Evolutionary conservation across 2,113 vertebrate species (phyloP).

Genomic region (Heterocephalus glaber): DNA sequence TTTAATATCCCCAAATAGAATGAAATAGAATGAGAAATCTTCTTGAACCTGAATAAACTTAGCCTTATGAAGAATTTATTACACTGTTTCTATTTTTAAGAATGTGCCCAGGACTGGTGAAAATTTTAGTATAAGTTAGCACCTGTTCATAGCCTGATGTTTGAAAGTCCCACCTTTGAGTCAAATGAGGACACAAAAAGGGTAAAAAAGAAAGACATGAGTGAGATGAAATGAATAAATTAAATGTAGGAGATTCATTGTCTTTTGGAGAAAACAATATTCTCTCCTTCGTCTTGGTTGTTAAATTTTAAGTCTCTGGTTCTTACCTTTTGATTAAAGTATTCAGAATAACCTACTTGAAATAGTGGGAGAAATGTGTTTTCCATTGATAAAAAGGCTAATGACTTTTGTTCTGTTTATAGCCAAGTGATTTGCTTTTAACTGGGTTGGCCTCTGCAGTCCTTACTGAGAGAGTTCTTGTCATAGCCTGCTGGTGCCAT

Average conservation of each 20-base stretch:
- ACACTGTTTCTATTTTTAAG: not conserved
- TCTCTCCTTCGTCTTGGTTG: conserved; percentile 42
- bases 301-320: conserved; percentile 58
- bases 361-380: conserved; percentile 68
- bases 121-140: not conserved
- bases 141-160: not conserved
- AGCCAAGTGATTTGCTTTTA: conserved; percentile 75
- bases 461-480: conserved; percentile 63
- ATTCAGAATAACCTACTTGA: conserved; percentile 61
- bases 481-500: conserved; percentile 52
- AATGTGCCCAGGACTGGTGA: not conserved
- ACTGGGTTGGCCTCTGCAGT: conserved; percentile 60
- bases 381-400: conserved; percentile 73
- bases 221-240: conserved; percentile 45
- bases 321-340: conserved; percentile 59
- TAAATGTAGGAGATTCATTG: not conserved
- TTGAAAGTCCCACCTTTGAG: conserved; percentile 17
- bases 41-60: conserved; percentile 18
- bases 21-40: not conserved
- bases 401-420: conserved; percentile 76
- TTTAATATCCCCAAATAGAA: conserved; percentile 2
- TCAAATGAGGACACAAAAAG: not conserved
- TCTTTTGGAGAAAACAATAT: conserved; percentile 48
- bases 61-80: conserved; percentile 5
- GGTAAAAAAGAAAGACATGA: not conserved